phyloP scores from a whole-genome alignment of 2,113 vertebrate species.

The Madoqua kirkii region DNA sequence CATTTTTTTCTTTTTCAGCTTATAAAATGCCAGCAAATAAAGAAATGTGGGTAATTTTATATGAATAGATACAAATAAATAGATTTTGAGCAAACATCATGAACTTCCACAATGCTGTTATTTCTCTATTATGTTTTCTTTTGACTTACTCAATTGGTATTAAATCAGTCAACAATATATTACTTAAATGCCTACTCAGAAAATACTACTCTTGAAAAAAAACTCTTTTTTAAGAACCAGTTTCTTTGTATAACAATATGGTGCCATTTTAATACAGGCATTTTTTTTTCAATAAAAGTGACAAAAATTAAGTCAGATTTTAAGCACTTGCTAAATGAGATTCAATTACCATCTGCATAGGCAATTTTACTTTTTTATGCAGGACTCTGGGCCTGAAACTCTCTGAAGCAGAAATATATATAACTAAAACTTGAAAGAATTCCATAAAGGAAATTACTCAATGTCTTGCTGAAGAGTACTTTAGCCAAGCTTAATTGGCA shows the following conservation, averaged over 20 bases:
- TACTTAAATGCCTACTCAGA: neutral
- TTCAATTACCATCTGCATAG: neutral
- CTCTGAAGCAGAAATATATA: neutral
- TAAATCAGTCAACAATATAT: neutral
- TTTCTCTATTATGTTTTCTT: neutral
- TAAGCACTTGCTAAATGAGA: neutral
- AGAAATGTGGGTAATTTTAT: neutral
- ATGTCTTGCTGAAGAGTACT: neutral
- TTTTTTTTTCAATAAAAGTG: neutral
- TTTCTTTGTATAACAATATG: neutral
- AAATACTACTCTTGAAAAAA: neutral
- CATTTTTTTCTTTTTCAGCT: neutral
- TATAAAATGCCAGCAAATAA: neutral
- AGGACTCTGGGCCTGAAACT: neutral
- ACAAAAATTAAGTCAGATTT: neutral
- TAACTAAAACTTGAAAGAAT: neutral
- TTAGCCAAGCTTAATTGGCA: neutral
- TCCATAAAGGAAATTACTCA: neutral
- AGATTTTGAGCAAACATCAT: neutral
- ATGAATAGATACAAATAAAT: neutral
- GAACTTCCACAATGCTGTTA: neutral
- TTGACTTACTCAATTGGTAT: neutral
- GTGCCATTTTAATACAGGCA: neutral
- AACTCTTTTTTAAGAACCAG: neutral
- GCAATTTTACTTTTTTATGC: neutral